Evolutionary conservation across 2,797 vertebrate genomes (phyloP).

Genomic region (Sandelia bainsii): DNA sequence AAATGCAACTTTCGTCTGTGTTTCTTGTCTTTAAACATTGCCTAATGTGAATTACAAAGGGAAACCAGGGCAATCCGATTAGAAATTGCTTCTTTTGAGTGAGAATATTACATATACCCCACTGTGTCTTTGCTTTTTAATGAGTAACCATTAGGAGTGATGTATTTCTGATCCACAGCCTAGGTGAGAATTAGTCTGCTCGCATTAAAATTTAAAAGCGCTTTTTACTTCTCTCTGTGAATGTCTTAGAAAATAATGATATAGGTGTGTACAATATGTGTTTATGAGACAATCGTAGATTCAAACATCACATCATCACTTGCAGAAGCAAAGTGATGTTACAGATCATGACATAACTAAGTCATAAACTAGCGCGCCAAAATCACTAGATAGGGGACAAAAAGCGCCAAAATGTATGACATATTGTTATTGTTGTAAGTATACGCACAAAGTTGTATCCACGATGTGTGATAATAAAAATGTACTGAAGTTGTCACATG

Average conservation of each 20-base stretch:
- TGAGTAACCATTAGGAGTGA: background rate
- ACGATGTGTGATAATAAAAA: constrained; percentile 25
- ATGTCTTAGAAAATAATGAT: constrained; percentile 15
- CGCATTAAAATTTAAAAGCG: background rate
- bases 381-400: background rate
- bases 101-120: background rate
- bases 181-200: background rate
- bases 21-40: constrained; percentile 14
- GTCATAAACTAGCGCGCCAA: background rate
- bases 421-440: constrained; percentile 36
- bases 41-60: background rate
- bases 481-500: background rate
- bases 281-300: constrained; percentile 1
- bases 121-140: background rate
- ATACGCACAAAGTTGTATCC: background rate
- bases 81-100: background rate
- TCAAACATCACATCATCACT: background rate
- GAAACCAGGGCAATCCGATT: background rate
- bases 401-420: background rate
- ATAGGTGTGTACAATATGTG: background rate
- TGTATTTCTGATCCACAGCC: background rate
- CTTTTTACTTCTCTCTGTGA: constrained; percentile 16
- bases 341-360: background rate
- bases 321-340: background rate
- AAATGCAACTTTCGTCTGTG: background rate